A percentile compares a stretch with the other conserved stretches of the same genome.
phyloP scores from a whole-genome alignment of 2,113 vertebrate genomes.

The Epinephelus moara region DNA sequence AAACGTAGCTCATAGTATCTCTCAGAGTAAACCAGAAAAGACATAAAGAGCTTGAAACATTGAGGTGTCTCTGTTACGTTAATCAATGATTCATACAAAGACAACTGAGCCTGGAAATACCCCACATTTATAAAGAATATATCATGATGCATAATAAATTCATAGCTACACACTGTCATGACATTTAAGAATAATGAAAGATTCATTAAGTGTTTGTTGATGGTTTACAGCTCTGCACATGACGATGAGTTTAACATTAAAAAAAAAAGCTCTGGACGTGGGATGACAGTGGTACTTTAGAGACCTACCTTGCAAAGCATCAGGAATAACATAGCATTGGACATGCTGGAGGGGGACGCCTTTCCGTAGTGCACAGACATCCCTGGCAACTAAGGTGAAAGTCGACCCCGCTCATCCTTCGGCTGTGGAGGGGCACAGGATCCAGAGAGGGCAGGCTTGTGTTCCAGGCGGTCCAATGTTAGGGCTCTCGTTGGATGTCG shows the following conservation, averaged over 20 bases:
- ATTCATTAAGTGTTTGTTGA: constrained; percentile 21
- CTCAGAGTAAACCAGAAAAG: not conserved
- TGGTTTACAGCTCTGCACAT: constrained; percentile 12
- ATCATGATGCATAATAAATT: constrained; percentile 33
- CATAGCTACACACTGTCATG: constrained; percentile 18
- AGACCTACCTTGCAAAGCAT: constrained; percentile 96
- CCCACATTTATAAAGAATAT: constrained; percentile 50
- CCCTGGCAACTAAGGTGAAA: constrained; percentile 78
- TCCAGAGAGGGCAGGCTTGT: constrained; percentile 84
- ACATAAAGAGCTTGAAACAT: constrained; percentile 10
- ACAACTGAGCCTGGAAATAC: constrained; percentile 49
- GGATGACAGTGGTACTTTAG: constrained; percentile 9
- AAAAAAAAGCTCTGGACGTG: not conserved
- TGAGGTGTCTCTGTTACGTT: not conserved
- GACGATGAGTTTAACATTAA: constrained; percentile 1
- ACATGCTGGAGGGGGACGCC: constrained; percentile 88
- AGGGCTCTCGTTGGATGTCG: constrained; percentile 77
- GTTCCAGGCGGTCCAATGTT: constrained; percentile 81
- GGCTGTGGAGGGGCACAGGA: constrained; percentile 75
- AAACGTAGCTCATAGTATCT: constrained; percentile 1
- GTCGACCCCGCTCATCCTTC: constrained; percentile 82
- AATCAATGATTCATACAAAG: constrained; percentile 49
- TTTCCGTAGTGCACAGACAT: constrained; percentile 84
- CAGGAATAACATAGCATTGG: constrained; percentile 91
- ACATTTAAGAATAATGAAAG: constrained; percentile 31